Base-by-base conservation (phyloP, 2,888 invertebrate genomes). In the Aricia artaxerxes region DNA sequence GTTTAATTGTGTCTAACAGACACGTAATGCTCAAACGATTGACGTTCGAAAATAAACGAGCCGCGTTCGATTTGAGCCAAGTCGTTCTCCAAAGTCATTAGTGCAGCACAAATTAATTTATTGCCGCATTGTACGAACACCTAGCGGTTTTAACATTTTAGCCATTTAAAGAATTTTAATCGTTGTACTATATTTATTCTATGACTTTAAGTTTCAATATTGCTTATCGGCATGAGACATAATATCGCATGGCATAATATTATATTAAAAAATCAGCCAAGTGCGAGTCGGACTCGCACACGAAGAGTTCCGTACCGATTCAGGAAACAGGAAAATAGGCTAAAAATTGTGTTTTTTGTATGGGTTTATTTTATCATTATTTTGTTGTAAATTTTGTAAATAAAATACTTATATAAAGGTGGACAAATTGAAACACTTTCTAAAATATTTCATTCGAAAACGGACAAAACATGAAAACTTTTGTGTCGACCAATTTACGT, bases 41-140 rank as follows among this genome's bases (percentile, higher is more conserved):
- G 86, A 86, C 86, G 90, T 90, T 90, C 91, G 91, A 90, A 92
- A 91, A 92, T 92, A 92, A 91, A 91, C 89, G 86, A 89, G 84
- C 86, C 86, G 89, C 88, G 87, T 87, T 38, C 88, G 81, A 81
- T 84, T 83, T 84, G 86, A 84, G 88, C 88, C 88, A 87, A 88
- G 86, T 86, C 84, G 82, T 79, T 40, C 78, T 78, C 78, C 81
- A 83, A 82, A 83, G 86, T 89, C 89, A 88, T 88, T 87, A 89
- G 82, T 82, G 78, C 81, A 81, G 81, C 80, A 83, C 82, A 84
- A 86, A 88, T 88, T 89, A 88, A 88, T 89, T 88, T 89, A 86
- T 86, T 84, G 80, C 79, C 80, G 82, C 82, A 78, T 82, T 80
- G 81, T 78, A 81, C 75, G 77, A 78, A 80, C 77, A 61, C 11